Conservation (phyloP, 2,888 invertebrate species). For the Rhingia rostrata region DNA sequence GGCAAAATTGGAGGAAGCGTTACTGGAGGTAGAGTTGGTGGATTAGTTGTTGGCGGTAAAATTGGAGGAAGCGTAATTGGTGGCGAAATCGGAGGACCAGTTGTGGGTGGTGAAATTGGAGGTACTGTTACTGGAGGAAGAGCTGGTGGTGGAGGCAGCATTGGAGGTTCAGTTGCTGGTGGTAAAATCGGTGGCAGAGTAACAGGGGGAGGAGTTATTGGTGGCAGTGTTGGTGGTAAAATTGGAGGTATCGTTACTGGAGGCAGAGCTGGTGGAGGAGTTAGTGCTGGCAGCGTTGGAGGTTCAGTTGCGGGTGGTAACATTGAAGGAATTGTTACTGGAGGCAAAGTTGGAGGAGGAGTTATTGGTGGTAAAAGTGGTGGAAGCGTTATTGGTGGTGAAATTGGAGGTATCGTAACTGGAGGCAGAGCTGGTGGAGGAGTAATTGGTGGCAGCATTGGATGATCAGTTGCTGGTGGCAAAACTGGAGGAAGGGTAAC, state of each 20-base stretch:
- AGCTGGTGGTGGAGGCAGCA: too few relatives aligned
- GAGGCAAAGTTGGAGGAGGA: too few relatives aligned
- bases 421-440: background rate
- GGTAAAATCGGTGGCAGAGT: background rate
- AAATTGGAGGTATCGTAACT: background rate
- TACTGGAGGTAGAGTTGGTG: too few relatives aligned
- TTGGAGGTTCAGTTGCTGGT: background rate
- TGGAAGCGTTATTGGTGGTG: background rate
- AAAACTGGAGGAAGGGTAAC: background rate
- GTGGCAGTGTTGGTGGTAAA: background rate
- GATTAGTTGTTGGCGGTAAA: background rate
- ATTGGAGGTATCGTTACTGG: background rate
- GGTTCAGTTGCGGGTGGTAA: too few relatives aligned
- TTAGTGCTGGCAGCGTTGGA: too few relatives aligned
- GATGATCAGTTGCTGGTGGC: background rate
- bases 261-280: too few relatives aligned
- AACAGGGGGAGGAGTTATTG: background rate
- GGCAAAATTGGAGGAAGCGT: background rate
- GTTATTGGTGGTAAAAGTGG: background rate
- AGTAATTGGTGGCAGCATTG: background rate
- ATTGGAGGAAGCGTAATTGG: too few relatives aligned
- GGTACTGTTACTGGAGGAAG: background rate
- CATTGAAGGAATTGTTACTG: too few relatives aligned
- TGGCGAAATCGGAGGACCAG: background rate
- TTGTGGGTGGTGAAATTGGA: background rate